Percentiles rank a stretch among this genome's conserved stretches.
Evolutionary conservation across 2,113 vertebrate genomes (phyloP).

Genomic region (Myrmophylax atrothorax): DNA sequence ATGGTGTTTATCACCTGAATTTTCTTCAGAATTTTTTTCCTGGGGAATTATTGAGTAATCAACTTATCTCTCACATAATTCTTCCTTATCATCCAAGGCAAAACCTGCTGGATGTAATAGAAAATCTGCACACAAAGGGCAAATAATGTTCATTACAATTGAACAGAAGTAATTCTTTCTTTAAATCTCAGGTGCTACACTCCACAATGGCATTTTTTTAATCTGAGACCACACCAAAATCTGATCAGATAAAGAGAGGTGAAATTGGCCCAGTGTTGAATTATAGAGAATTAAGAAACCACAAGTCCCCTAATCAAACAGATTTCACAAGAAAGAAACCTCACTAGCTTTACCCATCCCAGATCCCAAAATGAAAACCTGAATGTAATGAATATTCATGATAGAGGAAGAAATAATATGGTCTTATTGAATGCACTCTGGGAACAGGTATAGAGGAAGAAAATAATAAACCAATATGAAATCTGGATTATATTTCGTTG

Average conservation of each 20-base stretch:
- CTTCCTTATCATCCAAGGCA: slow-evolving; percentile 35
- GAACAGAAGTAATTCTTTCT: slow-evolving; percentile 23
- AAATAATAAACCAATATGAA: slow-evolving; percentile 18
- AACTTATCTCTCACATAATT: slow-evolving; percentile 34
- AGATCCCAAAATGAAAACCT: slow-evolving; percentile 1
- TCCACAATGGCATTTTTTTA: neutral
- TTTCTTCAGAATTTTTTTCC: slow-evolving; percentile 43
- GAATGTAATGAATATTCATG: slow-evolving; percentile 37
- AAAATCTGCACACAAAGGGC: slow-evolving; percentile 19
- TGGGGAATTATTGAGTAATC: slow-evolving; percentile 52
- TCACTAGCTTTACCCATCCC: neutral
- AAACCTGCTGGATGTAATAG: neutral
- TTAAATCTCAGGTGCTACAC: slow-evolving; percentile 12
- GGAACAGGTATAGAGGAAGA: slow-evolving; percentile 16
- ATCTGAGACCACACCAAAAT: slow-evolving; percentile 19
- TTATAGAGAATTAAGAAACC: slow-evolving; percentile 28
- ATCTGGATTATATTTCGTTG: slow-evolving; percentile 20
- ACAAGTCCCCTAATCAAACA: neutral
- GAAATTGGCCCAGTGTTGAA: neutral
- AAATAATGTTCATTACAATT: neutral
- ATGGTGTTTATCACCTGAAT: slow-evolving; percentile 62
- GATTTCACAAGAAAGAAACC: slow-evolving; percentile 1
- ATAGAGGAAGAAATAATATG: neutral
- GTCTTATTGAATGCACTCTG: neutral
- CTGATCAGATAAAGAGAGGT: neutral